Conservation (phyloP, 2,113 vertebrate genomes). For the Chionomys nivalis region DNA sequence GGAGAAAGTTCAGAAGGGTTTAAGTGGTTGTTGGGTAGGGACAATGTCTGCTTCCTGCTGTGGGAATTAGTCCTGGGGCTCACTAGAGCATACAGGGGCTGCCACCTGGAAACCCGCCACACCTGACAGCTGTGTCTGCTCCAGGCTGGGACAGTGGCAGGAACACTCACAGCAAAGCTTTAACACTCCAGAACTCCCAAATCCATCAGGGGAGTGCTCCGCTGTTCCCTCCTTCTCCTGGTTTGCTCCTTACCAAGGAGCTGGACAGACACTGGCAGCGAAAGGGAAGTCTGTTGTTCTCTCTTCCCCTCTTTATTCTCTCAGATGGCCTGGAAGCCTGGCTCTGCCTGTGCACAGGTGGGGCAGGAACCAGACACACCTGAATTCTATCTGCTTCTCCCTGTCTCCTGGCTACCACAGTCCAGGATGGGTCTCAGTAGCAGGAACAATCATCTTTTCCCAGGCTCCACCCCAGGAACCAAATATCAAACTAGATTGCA, state of each 20-base stretch:
- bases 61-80: not conserved
- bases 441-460: not conserved
- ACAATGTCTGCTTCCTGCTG: accelerated
- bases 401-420: not conserved
- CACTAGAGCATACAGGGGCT: not conserved
- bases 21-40: not conserved
- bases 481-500: not conserved
- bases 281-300: accelerated
- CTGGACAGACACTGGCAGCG: not conserved
- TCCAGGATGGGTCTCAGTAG: not conserved
- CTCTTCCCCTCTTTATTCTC: too few species aligned
- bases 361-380: not conserved
- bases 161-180: not conserved
- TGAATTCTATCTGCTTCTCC: not conserved
- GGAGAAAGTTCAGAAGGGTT: not conserved
- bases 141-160: not conserved
- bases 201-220: not conserved
- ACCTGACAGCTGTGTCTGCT: not conserved
- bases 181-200: not conserved
- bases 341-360: not conserved
- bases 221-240: accelerated
- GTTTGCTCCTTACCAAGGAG: too few species aligned
- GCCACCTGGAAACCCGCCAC: not conserved
- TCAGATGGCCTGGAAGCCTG: not conserved
- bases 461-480: not conserved